phyloP scores from a whole-genome alignment of 2,888 invertebrate genomes.

The Cremastinae sp. region DNA sequence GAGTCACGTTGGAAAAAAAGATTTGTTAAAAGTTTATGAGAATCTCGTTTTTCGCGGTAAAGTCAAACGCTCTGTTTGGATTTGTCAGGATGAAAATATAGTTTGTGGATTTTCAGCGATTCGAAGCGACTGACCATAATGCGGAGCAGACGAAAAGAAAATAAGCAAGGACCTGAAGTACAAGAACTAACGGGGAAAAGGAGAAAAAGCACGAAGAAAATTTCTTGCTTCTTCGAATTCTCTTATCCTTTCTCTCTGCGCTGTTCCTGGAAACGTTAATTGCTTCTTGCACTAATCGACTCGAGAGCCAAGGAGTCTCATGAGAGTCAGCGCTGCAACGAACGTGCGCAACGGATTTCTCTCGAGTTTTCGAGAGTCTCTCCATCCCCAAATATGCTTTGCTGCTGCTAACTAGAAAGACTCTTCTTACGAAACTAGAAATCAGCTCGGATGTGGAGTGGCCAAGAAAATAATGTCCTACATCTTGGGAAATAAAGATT shows the following conservation, averaged over 20 bases:
- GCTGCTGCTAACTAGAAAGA: too few relatives aligned
- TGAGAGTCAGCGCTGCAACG: constrained; percentile 39
- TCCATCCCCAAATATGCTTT: too few relatives aligned
- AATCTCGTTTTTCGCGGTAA: too few relatives aligned
- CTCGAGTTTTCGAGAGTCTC: constrained; percentile 17
- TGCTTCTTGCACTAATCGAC: constrained; percentile 51
- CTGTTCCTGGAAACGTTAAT: constrained; percentile 48
- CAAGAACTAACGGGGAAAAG: constrained; percentile 11
- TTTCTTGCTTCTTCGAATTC: constrained; percentile 3
- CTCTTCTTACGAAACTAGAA: too few relatives aligned
- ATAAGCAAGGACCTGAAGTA: background rate
- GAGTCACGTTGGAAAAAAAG: too few relatives aligned
- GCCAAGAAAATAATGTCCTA: too few relatives aligned
- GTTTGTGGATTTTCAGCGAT: background rate
- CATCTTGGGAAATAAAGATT: too few relatives aligned
- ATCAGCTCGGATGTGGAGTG: too few relatives aligned
- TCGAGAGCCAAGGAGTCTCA: constrained; percentile 35
- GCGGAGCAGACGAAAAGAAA: constrained; percentile 15
- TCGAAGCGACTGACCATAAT: background rate
- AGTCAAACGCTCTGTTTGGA: too few relatives aligned
- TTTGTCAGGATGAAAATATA: background rate
- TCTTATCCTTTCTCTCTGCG: constrained; percentile 13
- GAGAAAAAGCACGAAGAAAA: constrained; percentile 26
- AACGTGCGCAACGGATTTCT: constrained; percentile 5
- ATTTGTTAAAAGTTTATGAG: too few relatives aligned